Evolutionary conservation across 1,140 invertebrate species (phyloP).

Genomic region (Eumaeus atala): DNA sequence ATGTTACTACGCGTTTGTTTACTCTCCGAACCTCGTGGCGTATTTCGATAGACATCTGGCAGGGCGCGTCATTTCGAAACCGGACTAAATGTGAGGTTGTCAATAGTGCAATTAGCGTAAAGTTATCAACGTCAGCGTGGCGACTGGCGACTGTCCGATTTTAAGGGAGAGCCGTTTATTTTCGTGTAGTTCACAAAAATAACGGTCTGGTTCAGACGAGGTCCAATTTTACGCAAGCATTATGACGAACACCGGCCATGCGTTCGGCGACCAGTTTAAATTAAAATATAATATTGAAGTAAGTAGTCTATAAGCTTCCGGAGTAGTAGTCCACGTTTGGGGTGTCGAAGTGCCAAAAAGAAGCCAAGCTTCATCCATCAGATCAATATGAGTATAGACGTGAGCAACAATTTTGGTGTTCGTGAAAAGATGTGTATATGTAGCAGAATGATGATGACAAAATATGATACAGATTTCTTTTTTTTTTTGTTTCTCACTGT

Average conservation of each 20-base stretch:
- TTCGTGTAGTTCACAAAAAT: conserved; percentile 68
- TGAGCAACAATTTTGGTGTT: no score
- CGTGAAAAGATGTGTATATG: no score
- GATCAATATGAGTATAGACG: no score
- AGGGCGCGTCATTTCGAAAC: conserved; percentile 35
- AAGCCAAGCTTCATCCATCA: no score
- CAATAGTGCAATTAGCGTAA: conserved; percentile 69
- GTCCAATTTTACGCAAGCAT: conserved; percentile 59
- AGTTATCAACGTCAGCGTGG: conserved; percentile 62
- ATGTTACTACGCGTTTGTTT: conserved; percentile 3
- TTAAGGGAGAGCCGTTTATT: conserved; percentile 62
- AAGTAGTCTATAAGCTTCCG: no score
- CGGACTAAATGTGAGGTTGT: conserved; percentile 50
- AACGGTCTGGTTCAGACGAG: conserved; percentile 42
- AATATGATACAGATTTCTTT: no score
- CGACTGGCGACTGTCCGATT: conserved; percentile 41
- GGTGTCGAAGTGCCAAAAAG: no score
- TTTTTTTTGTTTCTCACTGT: no score
- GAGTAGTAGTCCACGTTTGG: no score
- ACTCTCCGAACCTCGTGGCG: conserved; percentile 21
- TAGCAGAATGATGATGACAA: no score
- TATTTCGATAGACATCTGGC: conserved; percentile 21
- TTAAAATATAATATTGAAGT: no score
- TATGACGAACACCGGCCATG: conserved; percentile 57
- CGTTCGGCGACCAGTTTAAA: no score